Evolutionary conservation across 2,113 vertebrate species (phyloP).

Genomic region (Edolisoma coerulescens): DNA sequence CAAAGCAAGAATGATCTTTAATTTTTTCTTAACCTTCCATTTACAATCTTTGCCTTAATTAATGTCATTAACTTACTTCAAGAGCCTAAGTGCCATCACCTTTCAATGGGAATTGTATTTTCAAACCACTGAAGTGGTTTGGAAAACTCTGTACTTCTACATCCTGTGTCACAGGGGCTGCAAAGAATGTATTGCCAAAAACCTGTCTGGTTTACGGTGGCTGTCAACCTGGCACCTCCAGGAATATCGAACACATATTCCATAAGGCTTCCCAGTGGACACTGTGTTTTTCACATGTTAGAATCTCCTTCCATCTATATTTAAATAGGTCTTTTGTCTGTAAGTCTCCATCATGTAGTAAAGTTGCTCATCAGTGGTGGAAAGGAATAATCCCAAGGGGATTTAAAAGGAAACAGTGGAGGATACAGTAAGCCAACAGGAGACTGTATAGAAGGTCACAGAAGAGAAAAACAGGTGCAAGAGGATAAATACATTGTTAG

Average conservation of each 20-base stretch:
- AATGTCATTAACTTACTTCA: background rate
- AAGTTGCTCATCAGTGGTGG: background rate
- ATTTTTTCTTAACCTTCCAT: background rate
- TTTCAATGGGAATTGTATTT: background rate
- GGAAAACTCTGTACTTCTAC: background rate
- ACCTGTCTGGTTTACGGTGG: background rate
- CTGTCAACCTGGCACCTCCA: background rate
- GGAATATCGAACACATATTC: background rate
- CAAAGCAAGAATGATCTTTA: background rate
- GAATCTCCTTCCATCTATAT: background rate
- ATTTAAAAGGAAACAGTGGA: background rate
- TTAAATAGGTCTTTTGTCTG: background rate
- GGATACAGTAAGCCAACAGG: background rate
- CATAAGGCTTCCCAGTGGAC: background rate
- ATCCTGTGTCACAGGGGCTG: background rate
- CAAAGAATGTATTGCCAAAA: background rate
- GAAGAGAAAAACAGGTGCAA: background rate
- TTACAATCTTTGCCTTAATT: background rate
- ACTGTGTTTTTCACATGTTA: background rate
- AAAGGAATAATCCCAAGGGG: background rate
- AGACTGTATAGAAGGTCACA: background rate
- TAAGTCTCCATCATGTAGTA: background rate
- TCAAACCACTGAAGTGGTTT: background rate
- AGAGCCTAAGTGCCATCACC: background rate
- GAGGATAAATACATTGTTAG: background rate